Conservation (phyloP, 2,888 invertebrate genomes). For the Galeopsomyia nigrocyanea region DNA sequence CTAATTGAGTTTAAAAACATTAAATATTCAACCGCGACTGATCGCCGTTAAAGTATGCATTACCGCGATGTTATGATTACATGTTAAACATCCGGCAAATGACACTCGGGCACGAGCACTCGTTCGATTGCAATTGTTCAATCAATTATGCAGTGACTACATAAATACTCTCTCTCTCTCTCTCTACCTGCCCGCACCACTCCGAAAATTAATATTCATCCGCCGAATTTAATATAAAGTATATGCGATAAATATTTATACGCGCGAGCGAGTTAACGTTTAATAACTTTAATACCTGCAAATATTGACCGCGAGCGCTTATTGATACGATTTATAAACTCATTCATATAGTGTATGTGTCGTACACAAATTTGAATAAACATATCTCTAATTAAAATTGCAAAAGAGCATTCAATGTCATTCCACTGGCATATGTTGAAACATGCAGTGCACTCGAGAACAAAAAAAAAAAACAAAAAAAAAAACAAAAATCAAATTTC, state of each 20-base stretch:
- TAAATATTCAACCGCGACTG: too few species aligned
- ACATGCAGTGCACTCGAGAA: background rate
- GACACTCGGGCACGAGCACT: background rate
- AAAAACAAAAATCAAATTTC: background rate
- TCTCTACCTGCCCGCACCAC: too few species aligned
- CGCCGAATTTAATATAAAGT: slow-evolving; percentile 16
- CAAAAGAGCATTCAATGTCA: too few species aligned
- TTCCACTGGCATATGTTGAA: too few species aligned
- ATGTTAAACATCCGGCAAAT: slow-evolving; percentile 7
- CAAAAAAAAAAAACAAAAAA: background rate
- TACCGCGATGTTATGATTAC: slow-evolving; percentile 14
- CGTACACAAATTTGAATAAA: background rate
- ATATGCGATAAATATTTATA: slow-evolving; percentile 10
- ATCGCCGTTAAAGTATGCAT: background rate
- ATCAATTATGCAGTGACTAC: too few species aligned
- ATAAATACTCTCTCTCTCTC: too few species aligned
- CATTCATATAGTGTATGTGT: background rate
- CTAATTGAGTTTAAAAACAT: too few species aligned
- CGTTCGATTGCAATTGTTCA: too few species aligned
- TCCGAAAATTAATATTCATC: too few species aligned
- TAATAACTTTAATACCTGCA: slow-evolving; percentile 18
- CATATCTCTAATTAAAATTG: slow-evolving; percentile 6
- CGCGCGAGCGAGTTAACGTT: background rate
- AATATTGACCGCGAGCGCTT: slow-evolving; percentile 7
- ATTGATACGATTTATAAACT: background rate